A percentile compares a stretch with the other conserved stretches of the same genome.
Evolutionary conservation across 2,888 invertebrate species (phyloP).

Genomic region (Melanostoma scalare): DNA sequence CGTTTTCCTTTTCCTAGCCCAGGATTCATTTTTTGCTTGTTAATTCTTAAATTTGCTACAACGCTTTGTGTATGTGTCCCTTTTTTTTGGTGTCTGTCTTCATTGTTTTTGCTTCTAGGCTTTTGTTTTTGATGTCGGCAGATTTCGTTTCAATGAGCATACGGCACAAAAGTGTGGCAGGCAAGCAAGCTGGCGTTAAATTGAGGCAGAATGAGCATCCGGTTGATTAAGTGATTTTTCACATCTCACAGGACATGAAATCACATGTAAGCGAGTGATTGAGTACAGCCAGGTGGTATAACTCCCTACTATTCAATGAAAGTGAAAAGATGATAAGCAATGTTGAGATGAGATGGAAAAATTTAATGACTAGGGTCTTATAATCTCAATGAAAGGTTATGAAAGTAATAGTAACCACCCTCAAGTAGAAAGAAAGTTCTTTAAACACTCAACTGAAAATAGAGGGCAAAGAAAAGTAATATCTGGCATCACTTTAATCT

Average conservation of each 20-base stretch:
- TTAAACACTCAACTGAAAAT: too few relatives aligned
- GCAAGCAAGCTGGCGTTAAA: constrained; percentile 45
- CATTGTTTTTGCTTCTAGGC: background rate
- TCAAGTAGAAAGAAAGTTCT: too few relatives aligned
- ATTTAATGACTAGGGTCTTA: too few relatives aligned
- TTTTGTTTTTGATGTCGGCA: constrained; percentile 6
- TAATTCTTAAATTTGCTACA: constrained; percentile 35
- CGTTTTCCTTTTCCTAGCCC: constrained; percentile 10
- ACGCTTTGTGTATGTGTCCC: constrained; percentile 2
- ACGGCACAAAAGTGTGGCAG: constrained; percentile 22
- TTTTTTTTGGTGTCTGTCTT: background rate
- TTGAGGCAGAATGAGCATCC: constrained; percentile 58
- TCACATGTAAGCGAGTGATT: constrained; percentile 27
- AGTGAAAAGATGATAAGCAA: too few relatives aligned
- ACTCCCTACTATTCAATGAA: too few relatives aligned
- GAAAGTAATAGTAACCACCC: too few relatives aligned
- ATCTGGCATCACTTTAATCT: too few relatives aligned
- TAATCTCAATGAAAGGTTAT: too few relatives aligned
- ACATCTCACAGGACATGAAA: constrained; percentile 46
- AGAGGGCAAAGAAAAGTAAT: too few relatives aligned
- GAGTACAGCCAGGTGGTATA: constrained; percentile 6
- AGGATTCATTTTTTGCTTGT: constrained; percentile 31
- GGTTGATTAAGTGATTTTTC: constrained; percentile 63
- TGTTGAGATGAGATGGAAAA: too few relatives aligned
- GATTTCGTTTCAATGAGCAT: constrained; percentile 39